Base-by-base conservation (phyloP, 2,113 vertebrate genomes). In the Nasalis larvatus region DNA sequence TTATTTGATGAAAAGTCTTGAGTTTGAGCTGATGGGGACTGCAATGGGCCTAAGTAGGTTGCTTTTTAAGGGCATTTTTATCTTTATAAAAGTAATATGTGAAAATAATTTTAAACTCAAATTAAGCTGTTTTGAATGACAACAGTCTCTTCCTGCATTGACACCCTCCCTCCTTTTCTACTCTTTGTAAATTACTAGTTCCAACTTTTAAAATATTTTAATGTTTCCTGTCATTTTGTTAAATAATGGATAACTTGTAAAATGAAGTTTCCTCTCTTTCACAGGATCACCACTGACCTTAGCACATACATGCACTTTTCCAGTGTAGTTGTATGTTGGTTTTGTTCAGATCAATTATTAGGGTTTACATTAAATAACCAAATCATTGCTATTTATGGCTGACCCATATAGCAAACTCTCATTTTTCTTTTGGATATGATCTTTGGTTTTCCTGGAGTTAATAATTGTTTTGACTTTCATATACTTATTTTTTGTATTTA, bases 141-240 rank as follows among this genome's bases (percentile, higher is more conserved):
- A 3, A 6, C 11, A 10, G 12, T 63, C 8, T 45, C 30, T 86
- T 45, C 17, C 21, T 27, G 37, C 27, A 56, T 21, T 56, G 27
- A 27, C 21, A 21, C 12, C 47, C 14, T 40, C 3, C 68, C 18
- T 17, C 4, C 63, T 66, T 66, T 93, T 13, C 25, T 83, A 8
- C 3, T 81, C 6, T 63, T 12, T 82, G 11, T 90, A 47, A 49
- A 42, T 6, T 86, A 77, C 9, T 93, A 6, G 1, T 78, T 96
- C 47, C 58, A 77, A 86, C 74, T 86, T 89, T 77, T 40, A 82
- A 82, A 80, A 80, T 86, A 76, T 89, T 92, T 94, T 89, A 78
- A 78, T 81, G 35, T 90, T 95, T 89, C 8, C 14, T 63, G 4
- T 58, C 21, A 47, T 47, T 76, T 69, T 40, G 4, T 23, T 82